Conservation (phyloP, 2,113 vertebrate species). For the Pseudorasbora parva region DNA sequence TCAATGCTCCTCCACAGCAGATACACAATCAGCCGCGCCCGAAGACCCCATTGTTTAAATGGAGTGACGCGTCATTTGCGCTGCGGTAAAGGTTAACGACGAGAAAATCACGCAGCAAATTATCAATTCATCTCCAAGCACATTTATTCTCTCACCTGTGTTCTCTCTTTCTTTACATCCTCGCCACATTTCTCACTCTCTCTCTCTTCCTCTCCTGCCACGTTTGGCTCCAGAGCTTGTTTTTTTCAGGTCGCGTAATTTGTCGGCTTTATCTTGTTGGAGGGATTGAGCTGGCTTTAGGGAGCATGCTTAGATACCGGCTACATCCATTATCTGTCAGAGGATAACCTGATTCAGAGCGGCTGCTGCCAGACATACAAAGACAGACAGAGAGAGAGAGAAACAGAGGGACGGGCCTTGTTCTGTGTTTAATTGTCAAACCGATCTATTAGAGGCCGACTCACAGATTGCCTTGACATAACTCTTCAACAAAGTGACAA, state of each 20-base stretch:
- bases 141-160: constrained; percentile 21
- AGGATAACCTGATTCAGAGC: constrained; percentile 64
- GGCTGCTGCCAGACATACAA: constrained; percentile 25
- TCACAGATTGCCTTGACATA: background rate
- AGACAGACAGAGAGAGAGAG: background rate
- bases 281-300: constrained; percentile 56
- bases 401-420: constrained; percentile 9
- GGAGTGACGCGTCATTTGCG: constrained; percentile 61
- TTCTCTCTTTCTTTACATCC: constrained; percentile 32
- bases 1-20: constrained; percentile 59
- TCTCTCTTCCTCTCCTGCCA: background rate
- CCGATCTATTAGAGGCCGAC: constrained; percentile 63
- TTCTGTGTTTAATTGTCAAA: constrained; percentile 58
- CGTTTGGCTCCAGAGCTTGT: background rate
- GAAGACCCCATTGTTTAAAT: constrained; percentile 60
- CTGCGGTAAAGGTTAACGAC: constrained; percentile 64
- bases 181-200: background rate
- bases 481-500: constrained; percentile 51
- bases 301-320: constrained; percentile 66
- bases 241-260: constrained; percentile 54
- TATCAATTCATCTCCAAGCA: constrained; percentile 58
- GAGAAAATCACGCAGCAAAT: constrained; percentile 59
- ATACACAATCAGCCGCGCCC: constrained; percentile 59
- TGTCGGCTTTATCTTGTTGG: constrained; percentile 63
- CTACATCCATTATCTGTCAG: constrained; percentile 68